Conservation (phyloP, 2,888 invertebrate genomes). For the Drosophila flavopinicola region DNA sequence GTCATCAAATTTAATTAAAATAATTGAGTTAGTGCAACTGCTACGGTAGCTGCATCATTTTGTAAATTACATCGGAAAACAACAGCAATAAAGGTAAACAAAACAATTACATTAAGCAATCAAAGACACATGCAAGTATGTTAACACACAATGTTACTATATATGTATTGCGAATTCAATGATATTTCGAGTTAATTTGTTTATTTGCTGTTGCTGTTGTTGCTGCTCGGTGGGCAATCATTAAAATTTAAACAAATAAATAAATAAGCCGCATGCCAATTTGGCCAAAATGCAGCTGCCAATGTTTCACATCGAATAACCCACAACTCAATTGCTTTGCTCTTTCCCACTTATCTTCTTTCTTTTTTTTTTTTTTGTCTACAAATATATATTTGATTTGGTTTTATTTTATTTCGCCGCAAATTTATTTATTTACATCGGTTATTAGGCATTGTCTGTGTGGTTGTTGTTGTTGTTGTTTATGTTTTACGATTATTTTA, state of each 20-base stretch:
- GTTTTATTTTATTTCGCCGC: conserved; percentile 35
- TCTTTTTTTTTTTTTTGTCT: no score
- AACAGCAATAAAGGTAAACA: conserved; percentile 53
- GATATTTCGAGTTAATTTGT: conserved; percentile 75
- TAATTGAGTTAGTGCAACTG: conserved; percentile 52
- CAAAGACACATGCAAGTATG: conserved; percentile 18
- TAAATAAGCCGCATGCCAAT: conserved; percentile 61
- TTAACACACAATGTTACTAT: not conserved
- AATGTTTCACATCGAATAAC: conserved; percentile 31
- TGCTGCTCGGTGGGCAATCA: conserved; percentile 39
- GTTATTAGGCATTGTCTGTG: conserved; percentile 4
- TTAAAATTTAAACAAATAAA: conserved; percentile 67
- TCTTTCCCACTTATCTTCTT: not conserved
- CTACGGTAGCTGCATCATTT: conserved; percentile 36
- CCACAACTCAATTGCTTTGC: conserved; percentile 20
- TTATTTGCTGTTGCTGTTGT: conserved; percentile 54
- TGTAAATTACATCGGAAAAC: conserved; percentile 42
- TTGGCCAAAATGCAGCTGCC: conserved; percentile 53
- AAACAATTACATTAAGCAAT: conserved; percentile 67
- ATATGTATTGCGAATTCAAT: conserved; percentile 45
- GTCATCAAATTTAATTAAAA: conserved; percentile 52
- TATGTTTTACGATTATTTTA: conserved; percentile 31
- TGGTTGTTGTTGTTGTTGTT: conserved; percentile 28
- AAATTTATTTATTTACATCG: conserved; percentile 38
- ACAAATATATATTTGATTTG: not conserved